A percentile compares a stretch with the other conserved stretches of the same genome.
Conservation (phyloP, 2,888 invertebrate genomes). For the Heliconius cydno region DNA sequence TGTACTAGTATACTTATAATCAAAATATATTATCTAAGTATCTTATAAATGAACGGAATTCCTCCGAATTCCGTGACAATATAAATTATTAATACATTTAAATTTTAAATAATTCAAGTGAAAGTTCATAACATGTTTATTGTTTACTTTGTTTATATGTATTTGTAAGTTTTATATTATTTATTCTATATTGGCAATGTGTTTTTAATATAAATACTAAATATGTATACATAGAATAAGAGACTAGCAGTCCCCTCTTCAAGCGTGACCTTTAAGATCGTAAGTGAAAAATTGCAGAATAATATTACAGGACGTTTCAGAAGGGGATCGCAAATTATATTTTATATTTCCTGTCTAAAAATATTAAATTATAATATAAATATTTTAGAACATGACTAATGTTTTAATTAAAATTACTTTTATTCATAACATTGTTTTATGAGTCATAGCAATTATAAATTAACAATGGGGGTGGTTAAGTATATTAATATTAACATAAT, state of each 20-base stretch:
- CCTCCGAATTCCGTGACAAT: background rate
- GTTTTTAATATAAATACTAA: background rate
- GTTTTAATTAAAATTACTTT: too few relatives aligned
- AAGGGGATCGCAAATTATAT: constrained; percentile 34
- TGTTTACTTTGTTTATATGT: background rate
- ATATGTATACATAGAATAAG: background rate
- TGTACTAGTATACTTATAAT: too few relatives aligned
- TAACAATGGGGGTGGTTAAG: background rate
- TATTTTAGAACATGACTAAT: background rate
- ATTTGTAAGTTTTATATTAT: background rate
- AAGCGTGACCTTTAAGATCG: constrained; percentile 37
- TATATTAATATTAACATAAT: background rate
- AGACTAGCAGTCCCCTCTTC: constrained; percentile 1
- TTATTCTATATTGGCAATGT: background rate
- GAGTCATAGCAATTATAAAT: background rate
- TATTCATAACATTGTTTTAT: background rate
- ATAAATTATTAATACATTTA: background rate
- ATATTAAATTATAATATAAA: background rate
- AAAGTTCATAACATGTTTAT: background rate
- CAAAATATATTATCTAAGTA: too few relatives aligned
- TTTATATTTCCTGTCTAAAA: constrained; percentile 10
- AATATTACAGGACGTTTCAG: constrained; percentile 39
- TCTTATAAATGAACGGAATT: background rate
- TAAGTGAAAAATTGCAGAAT: constrained; percentile 47
- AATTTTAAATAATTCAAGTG: constrained; percentile 2